Evolutionary conservation across 2,797 vertebrate species (phyloP), one percentile per base, ranked within the genome.

Genomic region (Pachyuromys duprasi): DNA sequence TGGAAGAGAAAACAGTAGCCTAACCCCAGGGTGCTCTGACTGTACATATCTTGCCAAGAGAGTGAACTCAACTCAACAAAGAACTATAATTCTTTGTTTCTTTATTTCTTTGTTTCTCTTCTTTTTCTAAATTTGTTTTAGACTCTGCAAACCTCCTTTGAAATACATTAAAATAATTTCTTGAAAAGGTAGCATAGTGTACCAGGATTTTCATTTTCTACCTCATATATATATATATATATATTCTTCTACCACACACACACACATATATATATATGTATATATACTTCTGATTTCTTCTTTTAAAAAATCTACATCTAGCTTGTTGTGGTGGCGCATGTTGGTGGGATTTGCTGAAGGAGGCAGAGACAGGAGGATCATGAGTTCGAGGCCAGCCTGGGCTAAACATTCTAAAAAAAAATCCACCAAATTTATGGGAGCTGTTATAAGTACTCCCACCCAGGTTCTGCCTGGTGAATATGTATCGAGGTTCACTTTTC

Each of bases 141-240:
- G 20, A 36, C 8, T 18, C 33, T 18, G 86, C n/a, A 62, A 53
- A 36, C 36, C 45, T 88, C 55, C 86, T 94, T 62, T 63, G 49
- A 92, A 90, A 49, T 20, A 7, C 76, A 14, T 82, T 69, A 90
- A 88, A 83, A 70, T 36, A 81, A 90, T 18, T 53, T 95, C 33
- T 88, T 83, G 14, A 79, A 74, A 90, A 91, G 11, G 13, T 82
- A 70, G 9, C 4, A 82, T 65, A 82, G 4, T 28, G 33, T 2
- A 63, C 13, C 31, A 84, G 31, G 8, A 13, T 86, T 87, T 95
- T 78, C 6, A 26, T 84, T 86, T 96, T 78, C 8, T 60, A 39
- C 17, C 42, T 60, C 8, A 39, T 49, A 70, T 11, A 49, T 11
- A 49, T 11, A 49, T 11, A 49, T 1, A 49, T 11, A 49, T 11